Percentiles rank a stretch among this genome's conserved stretches.
Evolutionary conservation across 2,797 vertebrate species (phyloP).

Genomic region (Acridotheres tristis): DNA sequence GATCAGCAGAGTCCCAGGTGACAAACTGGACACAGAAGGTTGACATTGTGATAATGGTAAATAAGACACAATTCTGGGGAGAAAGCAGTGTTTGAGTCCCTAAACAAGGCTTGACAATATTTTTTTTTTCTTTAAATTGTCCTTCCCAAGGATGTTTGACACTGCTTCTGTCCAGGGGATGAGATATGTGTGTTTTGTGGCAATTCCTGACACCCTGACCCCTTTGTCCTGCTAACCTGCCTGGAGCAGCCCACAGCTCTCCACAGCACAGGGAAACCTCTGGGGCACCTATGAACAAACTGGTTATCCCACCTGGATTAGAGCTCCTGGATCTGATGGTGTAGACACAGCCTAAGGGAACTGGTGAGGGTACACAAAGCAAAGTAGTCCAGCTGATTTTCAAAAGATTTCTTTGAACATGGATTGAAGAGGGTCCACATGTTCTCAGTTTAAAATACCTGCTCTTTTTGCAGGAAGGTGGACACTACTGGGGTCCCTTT

Average conservation of each 20-base stretch:
- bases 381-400: neutral
- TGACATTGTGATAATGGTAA: neutral
- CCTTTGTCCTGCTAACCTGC: neutral
- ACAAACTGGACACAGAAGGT: neutral
- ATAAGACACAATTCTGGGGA: neutral
- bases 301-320: neutral
- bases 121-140: neutral
- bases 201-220: neutral
- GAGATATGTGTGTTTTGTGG: neutral
- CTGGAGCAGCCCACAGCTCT: neutral
- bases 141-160: neutral
- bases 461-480: neutral
- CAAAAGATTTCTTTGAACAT: neutral
- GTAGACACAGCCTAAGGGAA: neutral
- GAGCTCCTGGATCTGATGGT: neutral
- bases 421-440: neutral
- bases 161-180: neutral
- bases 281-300: neutral
- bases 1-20: neutral
- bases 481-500: neutral
- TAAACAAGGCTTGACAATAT: neutral
- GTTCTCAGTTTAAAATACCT: neutral
- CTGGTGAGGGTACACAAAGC: neutral
- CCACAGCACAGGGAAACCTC: neutral
- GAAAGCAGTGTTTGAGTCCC: neutral